These are phyloP conservation scores for Ameiurus melas DNA, from an alignment of 2,113 vertebrate species.

Conservation along the genomic window DNA sequence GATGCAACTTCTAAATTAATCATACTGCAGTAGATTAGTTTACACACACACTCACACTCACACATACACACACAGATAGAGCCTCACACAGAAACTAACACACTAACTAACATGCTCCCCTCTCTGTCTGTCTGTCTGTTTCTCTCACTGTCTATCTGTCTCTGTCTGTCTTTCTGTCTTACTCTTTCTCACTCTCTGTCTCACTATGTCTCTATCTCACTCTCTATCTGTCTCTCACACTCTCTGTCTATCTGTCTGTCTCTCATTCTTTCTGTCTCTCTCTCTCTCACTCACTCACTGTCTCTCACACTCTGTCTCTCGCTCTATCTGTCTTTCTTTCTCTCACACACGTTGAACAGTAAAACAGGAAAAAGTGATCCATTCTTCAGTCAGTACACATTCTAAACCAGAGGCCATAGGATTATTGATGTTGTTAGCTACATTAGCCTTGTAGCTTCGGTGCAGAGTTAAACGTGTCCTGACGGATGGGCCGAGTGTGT, in stretches of 20 bases:
- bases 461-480: not conserved
- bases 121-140: too few species aligned
- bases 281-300: too few species aligned
- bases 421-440: not conserved
- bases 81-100: not conserved
- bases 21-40: not conserved
- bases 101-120: too few species aligned
- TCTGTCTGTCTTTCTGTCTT: too few species aligned
- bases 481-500: not conserved
- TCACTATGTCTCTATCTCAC: too few species aligned
- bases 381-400: not conserved
- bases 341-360: not conserved
- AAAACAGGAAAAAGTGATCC: not conserved
- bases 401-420: not conserved
- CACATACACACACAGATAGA: not conserved
- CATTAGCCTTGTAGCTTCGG: not conserved
- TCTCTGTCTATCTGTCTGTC: too few species aligned
- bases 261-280: too few species aligned
- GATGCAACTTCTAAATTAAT: slow-evolving; percentile 2
- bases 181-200: too few species aligned
- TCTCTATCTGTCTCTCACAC: too few species aligned
- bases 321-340: too few species aligned
- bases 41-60: slow-evolving; percentile 8
- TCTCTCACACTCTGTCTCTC: too few species aligned
- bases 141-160: too few species aligned